These are phyloP conservation scores for Mythimna albipuncta DNA, from an alignment of 2,888 invertebrate species.

Conservation along the genomic window DNA sequence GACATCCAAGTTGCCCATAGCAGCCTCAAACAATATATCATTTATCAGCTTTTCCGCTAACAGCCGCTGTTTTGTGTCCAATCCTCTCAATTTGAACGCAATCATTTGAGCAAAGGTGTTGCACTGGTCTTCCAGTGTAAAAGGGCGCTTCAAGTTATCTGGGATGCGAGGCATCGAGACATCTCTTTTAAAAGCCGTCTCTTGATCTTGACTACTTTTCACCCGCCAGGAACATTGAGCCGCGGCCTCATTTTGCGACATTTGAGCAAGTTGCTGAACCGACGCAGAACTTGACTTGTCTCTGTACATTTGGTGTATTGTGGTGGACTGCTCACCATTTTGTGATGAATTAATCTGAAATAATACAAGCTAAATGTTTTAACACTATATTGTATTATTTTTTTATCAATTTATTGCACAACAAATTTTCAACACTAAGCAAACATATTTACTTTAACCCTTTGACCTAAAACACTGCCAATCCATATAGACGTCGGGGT, in stretches of 20 bases:
- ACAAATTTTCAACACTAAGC: no score
- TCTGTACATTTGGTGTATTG: no score
- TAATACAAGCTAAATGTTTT: not conserved
- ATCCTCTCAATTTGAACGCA: conserved; percentile 2
- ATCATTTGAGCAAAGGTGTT: not conserved
- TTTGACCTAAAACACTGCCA: no score
- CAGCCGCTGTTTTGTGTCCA: not conserved
- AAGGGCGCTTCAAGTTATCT: not conserved
- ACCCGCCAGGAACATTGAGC: not conserved
- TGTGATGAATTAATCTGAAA: not conserved
- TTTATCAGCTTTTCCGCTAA: conserved; percentile 1
- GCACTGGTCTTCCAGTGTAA: not conserved
- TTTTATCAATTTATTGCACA: not conserved
- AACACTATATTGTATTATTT: not conserved
- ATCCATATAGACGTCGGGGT: no score
- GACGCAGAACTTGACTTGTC: not conserved
- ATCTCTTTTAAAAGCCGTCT: not conserved
- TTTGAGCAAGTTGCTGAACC: no score
- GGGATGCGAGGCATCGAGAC: not conserved
- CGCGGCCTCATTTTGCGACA: not conserved
- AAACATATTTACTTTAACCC: no score
- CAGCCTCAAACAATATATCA: conserved; percentile 1
- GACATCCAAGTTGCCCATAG: not conserved
- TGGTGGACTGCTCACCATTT: no score
- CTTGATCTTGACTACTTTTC: not conserved